A percentile compares a stretch with the other conserved stretches of the same genome.
Conservation (phyloP, 1,140 invertebrate species). For the Nephila pilipes region DNA sequence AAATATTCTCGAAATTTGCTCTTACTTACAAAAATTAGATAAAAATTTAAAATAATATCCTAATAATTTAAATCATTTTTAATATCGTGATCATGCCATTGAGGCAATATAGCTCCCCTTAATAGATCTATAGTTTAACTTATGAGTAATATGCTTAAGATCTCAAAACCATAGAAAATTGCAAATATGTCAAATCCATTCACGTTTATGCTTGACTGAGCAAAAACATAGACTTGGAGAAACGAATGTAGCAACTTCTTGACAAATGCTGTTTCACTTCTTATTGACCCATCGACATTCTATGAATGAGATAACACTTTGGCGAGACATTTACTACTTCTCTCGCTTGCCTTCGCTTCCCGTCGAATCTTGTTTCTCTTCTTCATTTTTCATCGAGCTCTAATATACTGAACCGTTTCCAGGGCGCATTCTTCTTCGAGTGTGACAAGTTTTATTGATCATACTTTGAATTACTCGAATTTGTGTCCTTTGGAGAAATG, state of each 20-base stretch:
- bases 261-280: constrained; percentile 43
- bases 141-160: no score
- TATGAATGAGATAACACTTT: background rate
- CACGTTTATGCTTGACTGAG: background rate
- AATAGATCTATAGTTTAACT: no score
- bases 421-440: background rate
- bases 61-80: no score
- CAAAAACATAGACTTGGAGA: background rate
- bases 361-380: constrained; percentile 26
- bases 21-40: no score
- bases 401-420: constrained; percentile 34
- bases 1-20: no score
- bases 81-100: no score
- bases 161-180: no score
- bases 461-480: constrained; percentile 63
- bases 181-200: no score
- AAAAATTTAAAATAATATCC: no score
- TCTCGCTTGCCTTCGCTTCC: background rate
- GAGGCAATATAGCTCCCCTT: no score
- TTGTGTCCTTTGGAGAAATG: constrained; percentile 58
- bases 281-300: constrained; percentile 26
- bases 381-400: constrained; percentile 41
- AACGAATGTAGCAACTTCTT: constrained; percentile 22
- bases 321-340: no score
- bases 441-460: constrained; percentile 68